Conservation (phyloP, 2,888 invertebrate genomes). For the Lithodes maja region DNA sequence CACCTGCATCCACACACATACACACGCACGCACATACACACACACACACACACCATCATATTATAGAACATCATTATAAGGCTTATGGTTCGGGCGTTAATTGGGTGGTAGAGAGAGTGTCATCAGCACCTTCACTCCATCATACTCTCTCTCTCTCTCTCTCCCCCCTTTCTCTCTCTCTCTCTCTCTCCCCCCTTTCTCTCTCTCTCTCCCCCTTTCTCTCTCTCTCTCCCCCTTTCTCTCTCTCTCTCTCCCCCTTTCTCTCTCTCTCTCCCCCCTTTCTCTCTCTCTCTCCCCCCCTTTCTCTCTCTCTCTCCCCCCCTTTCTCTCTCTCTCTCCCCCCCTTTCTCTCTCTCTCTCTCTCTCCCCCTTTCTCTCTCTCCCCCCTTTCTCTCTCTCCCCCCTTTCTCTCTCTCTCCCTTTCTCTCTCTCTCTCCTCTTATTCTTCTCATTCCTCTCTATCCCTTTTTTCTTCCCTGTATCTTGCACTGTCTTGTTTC, state of each 20-base stretch:
- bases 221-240: neutral
- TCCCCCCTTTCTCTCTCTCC: neutral
- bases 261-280: neutral
- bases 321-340: too few relatives aligned
- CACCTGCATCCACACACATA: neutral
- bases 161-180: neutral
- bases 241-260: too few relatives aligned
- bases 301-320: neutral
- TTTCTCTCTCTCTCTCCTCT: constrained; percentile 14
- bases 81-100: neutral
- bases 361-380: neutral
- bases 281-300: constrained; percentile 19
- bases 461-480: neutral
- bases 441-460: neutral
- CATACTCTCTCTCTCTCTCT: constrained; percentile 25
- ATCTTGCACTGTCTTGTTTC: neutral
- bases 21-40: neutral
- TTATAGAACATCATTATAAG: too few relatives aligned
- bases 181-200: neutral
- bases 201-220: neutral
- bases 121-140: neutral
- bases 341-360: neutral
- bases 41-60: neutral
- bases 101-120: neutral
- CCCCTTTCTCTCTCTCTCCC: neutral